Percentiles rank a stretch among this genome's conserved stretches.
Evolutionary conservation across 1,140 invertebrate genomes (phyloP).

Genomic region (Antheraea pernyi): DNA sequence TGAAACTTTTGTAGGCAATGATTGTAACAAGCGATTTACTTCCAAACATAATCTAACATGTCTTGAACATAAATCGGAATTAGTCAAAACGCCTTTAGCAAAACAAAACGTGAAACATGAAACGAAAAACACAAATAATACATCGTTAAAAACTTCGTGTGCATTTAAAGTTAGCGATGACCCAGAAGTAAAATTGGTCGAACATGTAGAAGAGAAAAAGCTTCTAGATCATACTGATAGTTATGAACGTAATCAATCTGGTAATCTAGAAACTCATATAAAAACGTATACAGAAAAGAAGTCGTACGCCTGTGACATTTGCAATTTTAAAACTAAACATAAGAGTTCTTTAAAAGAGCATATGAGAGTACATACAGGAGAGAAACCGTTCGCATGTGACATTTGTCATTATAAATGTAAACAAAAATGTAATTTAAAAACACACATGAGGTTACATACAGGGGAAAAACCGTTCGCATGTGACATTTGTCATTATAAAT

Average conservation of each 20-base stretch:
- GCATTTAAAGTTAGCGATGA: not conserved
- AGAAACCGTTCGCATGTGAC: conserved; percentile 23
- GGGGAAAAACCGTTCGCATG: conserved; percentile 20
- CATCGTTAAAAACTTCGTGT: not conserved
- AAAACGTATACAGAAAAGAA: conserved; percentile 1
- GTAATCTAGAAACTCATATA: not conserved
- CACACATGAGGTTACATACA: conserved; percentile 16
- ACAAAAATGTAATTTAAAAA: conserved; percentile 4
- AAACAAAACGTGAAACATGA: conserved; percentile 9
- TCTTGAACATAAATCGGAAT: not conserved
- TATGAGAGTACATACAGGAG: conserved; percentile 17
- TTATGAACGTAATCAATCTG: not conserved
- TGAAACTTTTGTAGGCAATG: conserved; percentile 10
- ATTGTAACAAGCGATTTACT: conserved; percentile 3
- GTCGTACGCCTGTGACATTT: conserved; percentile 9
- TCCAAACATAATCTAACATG: not conserved
- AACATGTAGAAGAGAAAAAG: not conserved
- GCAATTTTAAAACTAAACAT: conserved; percentile 7
- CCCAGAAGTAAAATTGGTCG: not conserved
- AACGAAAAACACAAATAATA: not conserved
- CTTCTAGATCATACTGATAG: not conserved
- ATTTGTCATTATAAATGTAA: conserved; percentile 17
- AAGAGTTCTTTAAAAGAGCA: conserved; percentile 11
- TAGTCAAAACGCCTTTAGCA: not conserved
- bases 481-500: conserved; percentile 18